Percentiles rank a stretch among this genome's conserved stretches.
Conservation (phyloP, 2,113 vertebrate genomes). For the Austrofundulus limnaeus region DNA sequence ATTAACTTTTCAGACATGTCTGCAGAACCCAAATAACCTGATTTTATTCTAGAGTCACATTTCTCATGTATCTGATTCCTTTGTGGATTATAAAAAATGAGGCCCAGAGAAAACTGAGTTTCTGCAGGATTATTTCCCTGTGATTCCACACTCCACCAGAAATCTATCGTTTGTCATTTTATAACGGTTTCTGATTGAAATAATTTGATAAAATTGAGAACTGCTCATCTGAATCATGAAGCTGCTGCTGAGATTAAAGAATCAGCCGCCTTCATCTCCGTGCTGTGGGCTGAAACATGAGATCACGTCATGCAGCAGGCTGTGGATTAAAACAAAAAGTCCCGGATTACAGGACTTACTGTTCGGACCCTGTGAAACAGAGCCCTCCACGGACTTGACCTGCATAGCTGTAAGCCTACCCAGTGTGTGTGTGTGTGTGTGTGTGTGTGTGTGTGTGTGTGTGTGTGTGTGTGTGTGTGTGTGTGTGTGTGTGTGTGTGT, state of each 20-base stretch:
- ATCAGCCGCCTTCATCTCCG: constrained; percentile 17
- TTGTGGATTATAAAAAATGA: no score
- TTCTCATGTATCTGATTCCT: no score
- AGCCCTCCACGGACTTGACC: constrained; percentile 40
- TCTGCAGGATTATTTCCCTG: no score
- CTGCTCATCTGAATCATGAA: neutral
- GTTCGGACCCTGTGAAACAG: constrained; percentile 47
- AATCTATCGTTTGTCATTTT: no score
- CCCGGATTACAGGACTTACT: constrained; percentile 70
- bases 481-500: no score
- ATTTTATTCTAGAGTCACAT: no score
- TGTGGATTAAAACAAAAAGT: constrained; percentile 63
- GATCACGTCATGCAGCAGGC: constrained; percentile 23
- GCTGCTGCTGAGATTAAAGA: constrained; percentile 11
- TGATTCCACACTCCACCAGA: no score
- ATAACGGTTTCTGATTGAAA: no score
- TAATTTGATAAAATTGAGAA: neutral
- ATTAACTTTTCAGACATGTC: no score
- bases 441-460: constrained; percentile 18
- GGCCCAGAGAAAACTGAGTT: no score
- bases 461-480: no score
- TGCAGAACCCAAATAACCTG: no score
- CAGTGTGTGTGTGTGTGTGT: constrained; percentile 5
- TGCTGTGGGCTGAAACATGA: constrained; percentile 22
- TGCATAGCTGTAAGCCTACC: constrained; percentile 1